phyloP scores from a whole-genome alignment of 1,140 invertebrate species.

The Drosophila nebulosa region DNA sequence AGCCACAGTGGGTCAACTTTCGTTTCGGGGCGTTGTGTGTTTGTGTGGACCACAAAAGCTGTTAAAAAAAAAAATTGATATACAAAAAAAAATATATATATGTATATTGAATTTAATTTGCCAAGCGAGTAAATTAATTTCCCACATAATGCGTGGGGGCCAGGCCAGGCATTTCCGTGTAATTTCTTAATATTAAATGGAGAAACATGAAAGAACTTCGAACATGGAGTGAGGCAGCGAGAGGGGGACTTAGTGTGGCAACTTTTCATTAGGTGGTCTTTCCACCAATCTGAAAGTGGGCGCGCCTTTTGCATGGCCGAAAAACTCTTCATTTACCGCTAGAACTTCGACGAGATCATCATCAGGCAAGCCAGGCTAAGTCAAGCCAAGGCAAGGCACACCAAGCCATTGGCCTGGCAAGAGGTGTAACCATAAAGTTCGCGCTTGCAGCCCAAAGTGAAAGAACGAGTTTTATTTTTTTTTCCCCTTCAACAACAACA shows the following conservation, averaged over 20 bases:
- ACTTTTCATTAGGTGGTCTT: constrained; percentile 69
- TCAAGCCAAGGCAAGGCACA: too few relatives aligned
- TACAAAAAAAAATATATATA: neutral
- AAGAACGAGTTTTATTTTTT: constrained; percentile 59
- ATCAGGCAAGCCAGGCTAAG: constrained; percentile 19
- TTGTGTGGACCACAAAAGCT: constrained; percentile 24
- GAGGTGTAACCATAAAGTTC: constrained; percentile 78
- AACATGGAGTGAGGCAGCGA: neutral
- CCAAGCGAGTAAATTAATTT: constrained; percentile 60
- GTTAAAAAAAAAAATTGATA: constrained; percentile 41
- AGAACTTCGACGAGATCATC: constrained; percentile 61
- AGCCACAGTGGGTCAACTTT: constrained; percentile 70
- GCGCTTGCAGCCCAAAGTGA: constrained; percentile 74
- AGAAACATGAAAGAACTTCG: constrained; percentile 17
- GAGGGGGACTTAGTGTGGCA: constrained; percentile 22
- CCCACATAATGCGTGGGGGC: constrained; percentile 63
- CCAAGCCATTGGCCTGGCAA: constrained; percentile 33
- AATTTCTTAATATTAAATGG: constrained; percentile 75
- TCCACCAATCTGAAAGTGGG: constrained; percentile 25
- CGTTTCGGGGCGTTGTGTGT: constrained; percentile 48
- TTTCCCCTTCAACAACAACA: too few relatives aligned
- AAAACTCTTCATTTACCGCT: constrained; percentile 73
- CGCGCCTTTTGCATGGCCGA: constrained; percentile 49
- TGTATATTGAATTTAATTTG: constrained; percentile 66
- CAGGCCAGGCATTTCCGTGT: constrained; percentile 33